Percentiles rank a stretch among this genome's conserved stretches.
These are phyloP conservation scores for Caenorhabditis sp. DNA, from an alignment of 2,888 invertebrate species.

Conservation along the genomic window DNA sequence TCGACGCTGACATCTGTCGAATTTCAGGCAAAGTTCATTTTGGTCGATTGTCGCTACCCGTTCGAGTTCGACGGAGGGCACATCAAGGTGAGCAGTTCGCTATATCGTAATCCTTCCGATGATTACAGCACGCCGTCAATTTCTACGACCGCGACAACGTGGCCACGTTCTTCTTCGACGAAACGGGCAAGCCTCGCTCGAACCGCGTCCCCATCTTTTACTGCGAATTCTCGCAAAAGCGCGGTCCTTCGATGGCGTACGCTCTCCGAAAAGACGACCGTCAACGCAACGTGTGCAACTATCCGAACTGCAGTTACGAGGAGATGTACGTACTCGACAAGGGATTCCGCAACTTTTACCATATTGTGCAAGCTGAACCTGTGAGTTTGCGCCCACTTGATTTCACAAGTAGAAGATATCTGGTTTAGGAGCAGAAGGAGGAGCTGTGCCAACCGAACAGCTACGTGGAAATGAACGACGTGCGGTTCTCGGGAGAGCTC, in stretches of 20 bases:
- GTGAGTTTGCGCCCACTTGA: too few relatives aligned
- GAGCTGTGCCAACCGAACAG: slow-evolving; percentile 27
- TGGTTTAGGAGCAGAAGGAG: too few relatives aligned
- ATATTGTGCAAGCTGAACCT: too few relatives aligned
- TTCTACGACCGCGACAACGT: slow-evolving; percentile 43
- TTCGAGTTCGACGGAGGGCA: slow-evolving; percentile 64
- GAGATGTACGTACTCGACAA: slow-evolving; percentile 93
- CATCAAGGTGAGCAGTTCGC: slow-evolving; percentile 32
- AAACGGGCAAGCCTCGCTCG: background rate
- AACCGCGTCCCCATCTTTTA: slow-evolving; percentile 61
- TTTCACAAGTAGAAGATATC: too few relatives aligned
- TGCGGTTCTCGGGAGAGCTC: slow-evolving; percentile 12
- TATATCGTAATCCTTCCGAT: background rate
- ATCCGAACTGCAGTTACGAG: slow-evolving; percentile 87
- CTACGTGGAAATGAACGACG: slow-evolving; percentile 52
- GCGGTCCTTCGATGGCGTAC: slow-evolving; percentile 89
- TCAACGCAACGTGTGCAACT: slow-evolving; percentile 85
- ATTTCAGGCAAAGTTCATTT: slow-evolving; percentile 32
- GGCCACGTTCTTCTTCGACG: slow-evolving; percentile 38
- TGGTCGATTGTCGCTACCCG: slow-evolving; percentile 65
- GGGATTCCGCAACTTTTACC: slow-evolving; percentile 87
- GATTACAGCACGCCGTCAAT: slow-evolving; percentile 54
- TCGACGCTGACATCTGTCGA: too few relatives aligned
- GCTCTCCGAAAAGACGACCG: slow-evolving; percentile 90
- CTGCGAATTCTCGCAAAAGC: slow-evolving; percentile 94